Conservation (phyloP, 2,888 invertebrate genomes). For the Helleia helle region DNA sequence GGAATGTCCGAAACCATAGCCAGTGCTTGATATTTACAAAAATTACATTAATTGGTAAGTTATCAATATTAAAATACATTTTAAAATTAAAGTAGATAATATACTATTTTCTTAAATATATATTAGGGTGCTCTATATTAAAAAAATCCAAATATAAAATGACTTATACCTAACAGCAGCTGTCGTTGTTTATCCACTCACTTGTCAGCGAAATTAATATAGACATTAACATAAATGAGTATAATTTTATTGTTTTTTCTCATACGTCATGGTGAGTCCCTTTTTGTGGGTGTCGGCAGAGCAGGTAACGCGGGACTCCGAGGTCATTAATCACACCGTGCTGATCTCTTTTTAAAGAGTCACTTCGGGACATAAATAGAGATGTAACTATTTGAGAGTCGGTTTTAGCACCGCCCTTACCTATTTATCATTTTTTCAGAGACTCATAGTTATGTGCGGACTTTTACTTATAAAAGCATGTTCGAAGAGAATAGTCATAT, state of each 20-base stretch:
- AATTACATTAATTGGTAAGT: conserved; percentile 4
- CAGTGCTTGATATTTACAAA: conserved; percentile 2
- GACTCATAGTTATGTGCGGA: too few relatives aligned
- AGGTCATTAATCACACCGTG: conserved; percentile 58
- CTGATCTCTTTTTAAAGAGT: conserved; percentile 34
- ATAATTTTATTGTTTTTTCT: conserved; percentile 43
- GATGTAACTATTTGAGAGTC: conserved; percentile 33
- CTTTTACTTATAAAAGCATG: too few relatives aligned
- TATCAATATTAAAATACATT: not conserved
- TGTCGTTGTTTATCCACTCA: not conserved
- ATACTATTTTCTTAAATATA: too few relatives aligned
- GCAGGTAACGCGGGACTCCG: conserved; percentile 49
- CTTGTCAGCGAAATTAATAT: conserved; percentile 48
- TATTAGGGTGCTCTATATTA: not conserved
- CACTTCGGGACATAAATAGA: conserved; percentile 40
- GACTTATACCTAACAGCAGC: conserved; percentile 4
- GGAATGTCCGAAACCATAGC: conserved; percentile 6
- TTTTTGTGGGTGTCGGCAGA: conserved; percentile 55
- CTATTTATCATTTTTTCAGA: conserved; percentile 29
- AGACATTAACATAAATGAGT: conserved; percentile 62
- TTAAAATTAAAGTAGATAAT: too few relatives aligned
- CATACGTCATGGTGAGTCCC: conserved; percentile 25
- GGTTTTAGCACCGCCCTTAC: conserved; percentile 47
- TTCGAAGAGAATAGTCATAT: too few relatives aligned
- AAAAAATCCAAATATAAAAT: not conserved